Evolutionary conservation across 2,888 invertebrate genomes (phyloP).

Genomic region (Amphipoea lucens): DNA sequence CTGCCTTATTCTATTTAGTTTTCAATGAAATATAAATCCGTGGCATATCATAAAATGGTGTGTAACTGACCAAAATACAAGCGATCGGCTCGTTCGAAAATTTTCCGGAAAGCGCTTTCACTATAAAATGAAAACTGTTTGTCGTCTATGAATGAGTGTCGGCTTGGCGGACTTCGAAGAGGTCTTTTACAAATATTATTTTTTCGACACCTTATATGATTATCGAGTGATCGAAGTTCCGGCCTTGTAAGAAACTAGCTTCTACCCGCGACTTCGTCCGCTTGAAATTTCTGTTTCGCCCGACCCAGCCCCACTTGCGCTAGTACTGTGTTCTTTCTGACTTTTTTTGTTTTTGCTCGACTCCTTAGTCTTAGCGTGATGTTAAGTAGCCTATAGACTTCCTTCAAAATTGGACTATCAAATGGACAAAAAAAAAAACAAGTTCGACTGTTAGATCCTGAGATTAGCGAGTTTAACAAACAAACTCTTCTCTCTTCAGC

Average conservation of each 20-base stretch:
- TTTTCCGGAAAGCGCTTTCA: slow-evolving; percentile 59
- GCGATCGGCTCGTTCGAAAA: slow-evolving; percentile 48
- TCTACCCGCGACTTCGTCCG: not conserved
- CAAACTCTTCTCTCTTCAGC: not conserved
- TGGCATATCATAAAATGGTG: slow-evolving; percentile 55
- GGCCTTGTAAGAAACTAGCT: not conserved
- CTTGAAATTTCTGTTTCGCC: not conserved
- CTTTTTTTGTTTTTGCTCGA: too few relatives aligned
- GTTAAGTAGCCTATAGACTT: too few relatives aligned
- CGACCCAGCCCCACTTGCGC: not conserved
- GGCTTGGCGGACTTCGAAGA: slow-evolving; percentile 8
- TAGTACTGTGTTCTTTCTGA: not conserved
- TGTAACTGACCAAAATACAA: slow-evolving; percentile 67
- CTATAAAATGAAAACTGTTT: slow-evolving; percentile 51
- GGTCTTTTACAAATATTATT: slow-evolving; percentile 25
- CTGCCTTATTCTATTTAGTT: slow-evolving; percentile 21
- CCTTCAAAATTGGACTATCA: too few relatives aligned
- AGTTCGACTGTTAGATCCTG: too few relatives aligned
- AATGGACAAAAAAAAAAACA: too few relatives aligned
- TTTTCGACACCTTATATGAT: slow-evolving; percentile 2
- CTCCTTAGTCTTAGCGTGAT: too few relatives aligned
- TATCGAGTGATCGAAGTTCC: not conserved
- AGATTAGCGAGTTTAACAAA: too few relatives aligned
- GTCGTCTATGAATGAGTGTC: slow-evolving; percentile 33
- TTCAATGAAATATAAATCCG: slow-evolving; percentile 56